Evolutionary conservation across 2,888 invertebrate species (phyloP).

Genomic region (Micropterix aruncella): DNA sequence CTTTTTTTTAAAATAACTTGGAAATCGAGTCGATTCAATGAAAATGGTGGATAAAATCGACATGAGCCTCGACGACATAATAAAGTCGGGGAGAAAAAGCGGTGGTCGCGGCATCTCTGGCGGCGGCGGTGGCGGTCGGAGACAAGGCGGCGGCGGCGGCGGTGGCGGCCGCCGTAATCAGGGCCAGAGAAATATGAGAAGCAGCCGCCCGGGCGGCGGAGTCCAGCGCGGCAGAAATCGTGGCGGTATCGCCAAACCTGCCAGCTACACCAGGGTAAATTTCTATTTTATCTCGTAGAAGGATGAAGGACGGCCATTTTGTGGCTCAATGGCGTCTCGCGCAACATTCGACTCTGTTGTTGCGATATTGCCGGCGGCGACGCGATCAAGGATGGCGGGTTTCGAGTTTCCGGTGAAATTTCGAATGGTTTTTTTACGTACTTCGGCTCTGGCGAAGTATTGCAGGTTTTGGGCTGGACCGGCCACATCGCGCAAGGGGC

Average conservation of each 20-base stretch:
- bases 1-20: no score
- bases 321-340: no score
- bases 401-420: no score
- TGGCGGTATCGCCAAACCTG: slow-evolving; percentile 50
- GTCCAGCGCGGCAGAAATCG: slow-evolving; percentile 59
- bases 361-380: no score
- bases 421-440: no score
- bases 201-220: slow-evolving; percentile 39
- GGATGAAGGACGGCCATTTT: no score
- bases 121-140: slow-evolving; percentile 34
- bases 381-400: no score
- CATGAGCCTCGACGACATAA: slow-evolving; percentile 95
- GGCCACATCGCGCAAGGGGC: no score
- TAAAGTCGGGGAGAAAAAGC: slow-evolving; percentile 67
- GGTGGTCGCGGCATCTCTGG: slow-evolving; percentile 44
- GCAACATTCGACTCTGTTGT: no score
- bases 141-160: slow-evolving; percentile 28
- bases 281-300: not conserved
- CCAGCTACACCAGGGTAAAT: slow-evolving; percentile 49
- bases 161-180: slow-evolving; percentile 27
- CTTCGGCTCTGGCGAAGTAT: no score
- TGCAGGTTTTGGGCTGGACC: no score
- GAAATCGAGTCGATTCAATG: slow-evolving; percentile 5
- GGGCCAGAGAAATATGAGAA: slow-evolving; percentile 24
- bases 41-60: slow-evolving; percentile 92